Base-by-base conservation (phyloP, 2,888 invertebrate genomes). In the Chymomyza amoena region DNA sequence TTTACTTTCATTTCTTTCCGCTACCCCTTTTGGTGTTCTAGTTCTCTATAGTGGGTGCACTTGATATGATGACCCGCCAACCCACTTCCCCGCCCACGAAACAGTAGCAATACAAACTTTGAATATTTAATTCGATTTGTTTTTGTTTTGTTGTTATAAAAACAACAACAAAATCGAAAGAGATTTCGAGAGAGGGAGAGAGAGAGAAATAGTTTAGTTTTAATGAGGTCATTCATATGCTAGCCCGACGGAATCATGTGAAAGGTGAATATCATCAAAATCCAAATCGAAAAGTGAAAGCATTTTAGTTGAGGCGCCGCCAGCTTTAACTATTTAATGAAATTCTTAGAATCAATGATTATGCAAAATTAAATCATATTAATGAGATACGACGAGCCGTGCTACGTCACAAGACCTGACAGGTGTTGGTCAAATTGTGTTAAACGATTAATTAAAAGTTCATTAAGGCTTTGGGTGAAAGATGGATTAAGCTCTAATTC, bases 151-250 rank as follows among this genome's bases (percentile, higher is more conserved):
- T 36, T 61, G 13, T 13, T 45, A 1, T 0, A 10, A 45, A 13
- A 45, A 45, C 10, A 10, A 45, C 77, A 83, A 68, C 61, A 63
- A 15, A 6, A 54, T 68, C 75, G 75, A 28, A 25, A 25, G 15
- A 28, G 25, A 20, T 16, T 5, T 56, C 7, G 7, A 52, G 16
- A 18, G 2, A 18, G 36, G 7, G 36, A 63, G 52, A 15, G 16
- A 52, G 69, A 77, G 75, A 80, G 76, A 16, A 25, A 6, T 10
- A 56, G 2, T 56, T 13, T 57, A 6, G 64, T 52, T 60, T 59
- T 77, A 88, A 88, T 87, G 77, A 70, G 73, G 77, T 51, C 87
- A 84, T 83, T 83, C 77, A 85, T 82, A 83, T 83, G 87, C 89
- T 61, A 10, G 6, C 45, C 61, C 62, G 64, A 63, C 62, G 64